Percentiles rank a stretch among this genome's conserved stretches.
Evolutionary conservation across 2,797 vertebrate species (phyloP).

Genomic region (Liparis tanakae): DNA sequence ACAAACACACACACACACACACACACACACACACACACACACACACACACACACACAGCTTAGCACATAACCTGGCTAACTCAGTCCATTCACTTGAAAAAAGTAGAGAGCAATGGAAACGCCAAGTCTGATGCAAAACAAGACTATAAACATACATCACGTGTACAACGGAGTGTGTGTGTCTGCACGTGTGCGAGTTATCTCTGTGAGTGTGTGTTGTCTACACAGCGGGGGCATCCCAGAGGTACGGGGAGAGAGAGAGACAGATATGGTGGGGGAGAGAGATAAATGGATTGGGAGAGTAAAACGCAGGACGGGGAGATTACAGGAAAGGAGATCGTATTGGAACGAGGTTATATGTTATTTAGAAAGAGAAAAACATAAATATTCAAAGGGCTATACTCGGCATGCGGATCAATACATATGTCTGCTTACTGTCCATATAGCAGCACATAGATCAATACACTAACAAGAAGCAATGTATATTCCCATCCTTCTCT

Average conservation of each 20-base stretch:
- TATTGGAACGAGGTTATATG: slow-evolving; percentile 35
- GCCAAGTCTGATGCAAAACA: slow-evolving; percentile 27
- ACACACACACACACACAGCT: slow-evolving; percentile 12
- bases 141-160: slow-evolving; percentile 16
- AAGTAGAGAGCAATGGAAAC: slow-evolving; percentile 36
- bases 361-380: slow-evolving; percentile 57
- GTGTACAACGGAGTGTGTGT: slow-evolving; percentile 1
- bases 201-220: slow-evolving; percentile 18
- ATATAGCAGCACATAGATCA: slow-evolving; percentile 61
- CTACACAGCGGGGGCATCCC: slow-evolving; percentile 2
- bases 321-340: slow-evolving; percentile 41
- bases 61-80: slow-evolving; percentile 47
- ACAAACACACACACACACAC: not conserved
- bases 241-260: slow-evolving; percentile 1
- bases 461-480: slow-evolving; percentile 67
- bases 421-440: slow-evolving; percentile 65
- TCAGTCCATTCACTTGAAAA: slow-evolving; percentile 46
- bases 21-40: slow-evolving; percentile 18
- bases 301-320: slow-evolving; percentile 15
- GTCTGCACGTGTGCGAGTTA: not conserved
- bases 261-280: not conserved
- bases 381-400: slow-evolving; percentile 57
- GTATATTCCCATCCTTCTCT: slow-evolving; percentile 50
- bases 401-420: slow-evolving; percentile 62
- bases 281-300: slow-evolving; percentile 33